Evolutionary conservation across 2,113 vertebrate species (phyloP), one percentile per base, ranked within the genome.

Genomic region (Semnornis frantzii): DNA sequence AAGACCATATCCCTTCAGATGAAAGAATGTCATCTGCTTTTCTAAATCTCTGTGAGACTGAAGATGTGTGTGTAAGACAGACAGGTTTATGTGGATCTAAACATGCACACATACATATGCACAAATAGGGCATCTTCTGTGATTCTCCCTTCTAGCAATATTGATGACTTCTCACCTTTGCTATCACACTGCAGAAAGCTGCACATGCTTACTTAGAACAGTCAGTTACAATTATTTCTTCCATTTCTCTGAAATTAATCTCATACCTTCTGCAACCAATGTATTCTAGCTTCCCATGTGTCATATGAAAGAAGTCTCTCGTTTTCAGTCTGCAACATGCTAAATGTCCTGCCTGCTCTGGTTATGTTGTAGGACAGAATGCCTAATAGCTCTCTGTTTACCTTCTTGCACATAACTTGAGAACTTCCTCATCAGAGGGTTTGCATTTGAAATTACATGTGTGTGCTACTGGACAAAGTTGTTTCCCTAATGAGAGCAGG

Each of bases 11-110:
- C 28, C 25, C 28, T 75, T 64, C n/a, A 37, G 20, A 17, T 64
- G 9, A n/a, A 37, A 70, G 5, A 16, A 16, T 2, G 8, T 19
- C 0, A 27, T 55, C 14, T 68, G 3, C 0, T 59, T 83, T 34
- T 46, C 10, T 25, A 33, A 59, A 10, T 19, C 15, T 71, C 42
- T 54, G 33, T 5, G 2, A 21, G 9, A 28, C 28, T 79, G 46
- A 64, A 20, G 39, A 4, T 21, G 8, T 25, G 12, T 62, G 5
- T 62, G 5, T 16, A 31, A 6, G 25, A 27, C 2, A 1, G 6
- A 3, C 6, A 15, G 18, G 21, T 65, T 52, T 66, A 46, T 81
- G 42, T 66, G 5, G 28, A n/a, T 30, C 5, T 37, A 59, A 74
- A 66, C 25, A 50, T 2, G 6, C 8, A 4, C 50, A 52, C 11